A percentile compares a stretch with the other conserved stretches of the same genome.
These are phyloP conservation scores for Brachypodius melanocephalos DNA, from an alignment of 2,113 vertebrate species.

Conservation along the genomic window DNA sequence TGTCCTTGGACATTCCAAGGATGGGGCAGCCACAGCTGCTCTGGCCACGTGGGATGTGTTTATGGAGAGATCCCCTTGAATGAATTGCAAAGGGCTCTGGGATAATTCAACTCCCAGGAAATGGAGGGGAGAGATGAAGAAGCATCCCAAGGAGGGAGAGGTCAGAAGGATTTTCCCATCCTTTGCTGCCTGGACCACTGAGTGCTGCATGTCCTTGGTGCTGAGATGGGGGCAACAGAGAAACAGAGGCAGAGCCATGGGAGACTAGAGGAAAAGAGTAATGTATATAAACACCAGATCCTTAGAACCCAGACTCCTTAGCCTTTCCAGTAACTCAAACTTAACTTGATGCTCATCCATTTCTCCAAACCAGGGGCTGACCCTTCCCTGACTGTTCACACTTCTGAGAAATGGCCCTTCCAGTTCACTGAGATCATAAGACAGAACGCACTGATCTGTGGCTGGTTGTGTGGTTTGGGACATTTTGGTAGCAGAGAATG, in stretches of 20 bases:
- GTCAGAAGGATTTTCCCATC: background rate
- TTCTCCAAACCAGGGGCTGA: background rate
- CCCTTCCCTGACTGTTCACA: background rate
- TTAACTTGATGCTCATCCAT: rapidly evolving
- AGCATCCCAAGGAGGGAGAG: background rate
- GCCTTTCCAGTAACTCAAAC: background rate
- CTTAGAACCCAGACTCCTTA: background rate
- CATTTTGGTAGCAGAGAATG: background rate
- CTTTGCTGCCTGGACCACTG: background rate
- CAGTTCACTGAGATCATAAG: background rate
- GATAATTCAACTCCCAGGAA: background rate
- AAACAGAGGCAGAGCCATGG: background rate
- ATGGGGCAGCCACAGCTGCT: background rate
- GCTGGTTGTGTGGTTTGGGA: background rate
- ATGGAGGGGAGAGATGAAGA: background rate
- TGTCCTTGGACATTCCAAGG: background rate
- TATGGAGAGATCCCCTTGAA: background rate
- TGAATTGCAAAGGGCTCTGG: background rate
- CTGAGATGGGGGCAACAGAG: rapidly evolving
- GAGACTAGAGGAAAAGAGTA: background rate
- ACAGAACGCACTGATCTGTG: rapidly evolving
- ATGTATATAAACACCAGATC: rapidly evolving
- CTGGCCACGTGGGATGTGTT: background rate
- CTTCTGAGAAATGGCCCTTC: background rate
- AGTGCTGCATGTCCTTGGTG: background rate